Base-by-base conservation (phyloP, 2,113 vertebrate genomes). In the Hippocampus barbouri region DNA sequence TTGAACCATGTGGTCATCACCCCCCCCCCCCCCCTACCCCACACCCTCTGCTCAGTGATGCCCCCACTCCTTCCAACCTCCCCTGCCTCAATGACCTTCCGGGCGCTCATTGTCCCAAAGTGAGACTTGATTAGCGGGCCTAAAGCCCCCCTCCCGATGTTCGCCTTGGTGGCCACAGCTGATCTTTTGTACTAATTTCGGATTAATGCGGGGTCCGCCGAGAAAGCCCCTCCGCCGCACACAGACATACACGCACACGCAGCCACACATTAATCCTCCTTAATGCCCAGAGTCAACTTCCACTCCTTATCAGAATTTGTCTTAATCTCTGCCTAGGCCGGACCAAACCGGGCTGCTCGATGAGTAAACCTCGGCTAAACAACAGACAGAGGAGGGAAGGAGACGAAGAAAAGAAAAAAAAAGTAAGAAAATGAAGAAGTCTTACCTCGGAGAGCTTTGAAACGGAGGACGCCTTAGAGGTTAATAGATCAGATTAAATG, bases 271-370 rank as follows among this genome's bases (percentile, higher is more conserved):
- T 98, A 99, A 98, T 98, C 96, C 97, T 92, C 94, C 94, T 96
- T 98, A 98, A 99, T 98, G 93, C 97, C 94, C 89, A 95, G 96
- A 98, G 96, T 99, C 97, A 99, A 98, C 96, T 97, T 97, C 93
- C 95, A 96, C 95, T 97, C 95, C 94, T 98, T 96, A 98, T 95
- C 91, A 97, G 94, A 97, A 95, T 96, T 95, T 96, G 95, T 92
- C 94, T 96, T 98, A 98, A 99, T 98, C 97, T 98, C 95, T 97
- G 93, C 91, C 94, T 92, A 94, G 95, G 94, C 95, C 88, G 88
- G 88, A 91, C 88, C 88, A 89, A 96, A 93, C 93, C 92, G 90
- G 90, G 64, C 91, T 94, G 94, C 94, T 95, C 94, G 92, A 94
- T 86, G 84, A 82, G 79, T 92, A 95, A 94, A 94, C 94, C 94